Base-by-base conservation (phyloP, 2,797 vertebrate species). In the Myotis pilosus region DNA sequence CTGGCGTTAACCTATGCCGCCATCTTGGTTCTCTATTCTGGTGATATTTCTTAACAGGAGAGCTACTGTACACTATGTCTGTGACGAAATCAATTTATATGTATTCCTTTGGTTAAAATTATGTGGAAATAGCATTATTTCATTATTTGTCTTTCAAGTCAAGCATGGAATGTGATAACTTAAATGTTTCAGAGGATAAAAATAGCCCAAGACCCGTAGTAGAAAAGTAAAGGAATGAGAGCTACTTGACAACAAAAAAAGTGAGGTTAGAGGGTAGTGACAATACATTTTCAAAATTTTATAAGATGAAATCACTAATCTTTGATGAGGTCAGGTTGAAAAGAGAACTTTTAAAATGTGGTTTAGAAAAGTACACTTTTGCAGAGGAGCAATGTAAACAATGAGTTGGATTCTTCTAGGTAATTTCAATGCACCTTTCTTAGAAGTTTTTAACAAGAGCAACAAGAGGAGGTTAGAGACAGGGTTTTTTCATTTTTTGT, bases 151-250 rank as follows among this genome's bases (percentile, higher is more conserved):
- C 51, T 88, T 89, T 92, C 44, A 49, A 30, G 68, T 71, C 12
- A 75, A 66, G 47, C 60, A 80, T 25, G 16, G 30, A 79, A 81
- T 57, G 19, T 76, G 75, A 71, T 72, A 4, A 89, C 91, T 94
- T 94, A 33, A 76, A 16, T 75, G 23, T 94, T 94, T 94, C 69
- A 89, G 69, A 86, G 9, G 33, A 75, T 87, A 80, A 89, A 95
- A 92, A 84, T 84, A 91, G 30, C n/a, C 36, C 33, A 74, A 92
- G 36, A 60, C 28, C 68, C 38, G 38, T 22, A 53, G 71, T 71
- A 85, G 57, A 93, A 93, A 83, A 55, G 49, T 51, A 85, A 85
- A 86, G 30, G 62, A 83, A 74, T 93, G 51, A 78, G 80, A 66
- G 13, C 36, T 79, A 20, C 47, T 83, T 71, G 93, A 25, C 28